These are phyloP conservation scores for Opisthograptis luteolata DNA, from an alignment of 2,888 invertebrate species.

Conservation along the genomic window DNA sequence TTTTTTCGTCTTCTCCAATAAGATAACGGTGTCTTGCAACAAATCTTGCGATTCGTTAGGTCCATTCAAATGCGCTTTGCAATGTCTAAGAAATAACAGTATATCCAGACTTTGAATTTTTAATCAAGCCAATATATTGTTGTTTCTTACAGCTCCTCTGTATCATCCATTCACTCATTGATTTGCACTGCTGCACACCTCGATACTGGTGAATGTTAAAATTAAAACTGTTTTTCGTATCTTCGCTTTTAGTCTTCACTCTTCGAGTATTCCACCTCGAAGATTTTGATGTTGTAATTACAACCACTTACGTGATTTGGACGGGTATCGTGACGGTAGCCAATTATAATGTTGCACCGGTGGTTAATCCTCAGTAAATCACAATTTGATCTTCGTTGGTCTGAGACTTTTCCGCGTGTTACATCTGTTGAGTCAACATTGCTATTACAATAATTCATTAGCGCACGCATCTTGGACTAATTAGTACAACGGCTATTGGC, in stretches of 20 bases:
- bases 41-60: slow-evolving; percentile 30
- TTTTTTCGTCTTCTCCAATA: slow-evolving; percentile 21
- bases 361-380: slow-evolving; percentile 29
- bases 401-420: slow-evolving; percentile 19
- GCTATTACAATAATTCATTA: slow-evolving; percentile 10
- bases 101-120: background rate
- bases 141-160: slow-evolving; percentile 5
- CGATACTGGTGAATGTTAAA: slow-evolving; percentile 29
- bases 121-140: slow-evolving; percentile 1
- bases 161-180: slow-evolving; percentile 7
- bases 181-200: slow-evolving; percentile 32
- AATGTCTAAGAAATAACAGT: slow-evolving; percentile 34
- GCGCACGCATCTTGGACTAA: slow-evolving; percentile 9
- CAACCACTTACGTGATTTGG: slow-evolving; percentile 41
- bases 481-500: slow-evolving; percentile 1
- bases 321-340: slow-evolving; percentile 41
- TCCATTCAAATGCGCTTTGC: slow-evolving; percentile 34
- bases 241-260: background rate
- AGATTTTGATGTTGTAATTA: slow-evolving; percentile 37
- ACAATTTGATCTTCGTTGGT: slow-evolving; percentile 27
- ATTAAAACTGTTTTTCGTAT: background rate
- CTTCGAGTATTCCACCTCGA: slow-evolving; percentile 9
- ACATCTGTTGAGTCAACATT: slow-evolving; percentile 3
- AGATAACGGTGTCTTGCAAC: slow-evolving; percentile 27
- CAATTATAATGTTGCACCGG: slow-evolving; percentile 42